Evolutionary conservation across 2,888 invertebrate genomes (phyloP).

Genomic region (Arctia plantaginis): DNA sequence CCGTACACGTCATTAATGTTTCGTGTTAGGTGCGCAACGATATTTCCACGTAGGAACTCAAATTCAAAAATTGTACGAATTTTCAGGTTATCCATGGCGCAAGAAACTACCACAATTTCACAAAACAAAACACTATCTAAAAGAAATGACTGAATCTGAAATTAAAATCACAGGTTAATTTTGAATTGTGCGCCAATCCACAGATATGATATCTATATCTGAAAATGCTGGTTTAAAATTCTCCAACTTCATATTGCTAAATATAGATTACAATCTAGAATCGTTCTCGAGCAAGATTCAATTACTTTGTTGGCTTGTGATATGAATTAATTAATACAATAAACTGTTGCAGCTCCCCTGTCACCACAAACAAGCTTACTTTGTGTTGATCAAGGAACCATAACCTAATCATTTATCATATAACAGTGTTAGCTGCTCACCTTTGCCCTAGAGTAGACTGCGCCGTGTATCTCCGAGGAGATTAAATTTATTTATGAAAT

Average conservation of each 20-base stretch:
- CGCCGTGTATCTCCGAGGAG: slow-evolving; percentile 7
- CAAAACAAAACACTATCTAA: too few relatives aligned
- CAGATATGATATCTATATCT: too few relatives aligned
- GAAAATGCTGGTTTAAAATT: too few relatives aligned
- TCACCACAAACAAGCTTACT: slow-evolving; percentile 51
- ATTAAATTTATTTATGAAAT: slow-evolving; percentile 20
- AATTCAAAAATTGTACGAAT: too few relatives aligned
- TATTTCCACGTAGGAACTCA: too few relatives aligned
- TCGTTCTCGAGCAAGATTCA: slow-evolving; percentile 36
- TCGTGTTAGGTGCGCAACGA: too few relatives aligned
- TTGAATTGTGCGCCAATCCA: too few relatives aligned
- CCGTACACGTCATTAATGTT: too few relatives aligned
- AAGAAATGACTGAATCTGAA: too few relatives aligned
- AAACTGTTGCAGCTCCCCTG: slow-evolving; percentile 38
- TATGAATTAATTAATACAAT: slow-evolving; percentile 53
- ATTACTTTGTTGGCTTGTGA: slow-evolving; percentile 42
- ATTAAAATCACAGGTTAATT: too few relatives aligned
- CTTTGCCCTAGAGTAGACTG: slow-evolving; percentile 17
- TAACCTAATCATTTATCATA: slow-evolving; percentile 49
- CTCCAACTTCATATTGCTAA: not conserved
- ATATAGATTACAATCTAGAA: slow-evolving; percentile 8
- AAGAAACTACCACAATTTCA: too few relatives aligned
- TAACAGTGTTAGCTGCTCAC: slow-evolving; percentile 34
- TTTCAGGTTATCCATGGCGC: too few relatives aligned
- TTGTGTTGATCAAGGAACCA: slow-evolving; percentile 49